Conservation (phyloP, 2,113 vertebrate species). For the Periophthalmodon schlosseri region DNA sequence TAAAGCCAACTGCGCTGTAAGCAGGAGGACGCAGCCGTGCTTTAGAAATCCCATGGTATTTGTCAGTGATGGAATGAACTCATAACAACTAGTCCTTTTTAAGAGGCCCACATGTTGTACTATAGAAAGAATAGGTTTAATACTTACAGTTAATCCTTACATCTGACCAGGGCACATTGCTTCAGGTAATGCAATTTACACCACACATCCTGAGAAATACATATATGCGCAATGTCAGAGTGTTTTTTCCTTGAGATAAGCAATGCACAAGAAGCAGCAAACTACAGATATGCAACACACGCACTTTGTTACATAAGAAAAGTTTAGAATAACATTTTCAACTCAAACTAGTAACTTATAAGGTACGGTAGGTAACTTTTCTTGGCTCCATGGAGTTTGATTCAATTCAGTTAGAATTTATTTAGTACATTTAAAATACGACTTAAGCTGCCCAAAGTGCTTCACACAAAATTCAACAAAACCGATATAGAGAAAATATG, state of each 20-base stretch:
- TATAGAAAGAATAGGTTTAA: constrained; percentile 56
- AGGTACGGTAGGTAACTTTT: no score
- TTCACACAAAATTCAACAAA: no score
- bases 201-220: constrained; percentile 59
- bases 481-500: no score
- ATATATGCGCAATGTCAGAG: constrained; percentile 39
- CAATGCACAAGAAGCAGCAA: constrained; percentile 28
- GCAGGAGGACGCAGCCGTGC: constrained; percentile 26
- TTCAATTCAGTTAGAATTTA: no score
- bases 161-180: constrained; percentile 75
- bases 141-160: constrained; percentile 59
- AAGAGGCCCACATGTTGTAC: constrained; percentile 35
- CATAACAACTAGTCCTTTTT: constrained; percentile 41
- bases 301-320: no score
- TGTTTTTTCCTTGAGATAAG: constrained; percentile 48
- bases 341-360: no score
- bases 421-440: no score
- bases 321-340: no score
- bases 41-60: constrained; percentile 42
- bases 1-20: constrained; percentile 13
- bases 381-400: no score
- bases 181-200: constrained; percentile 66
- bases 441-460: no score
- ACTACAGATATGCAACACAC: no score
- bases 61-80: constrained; percentile 55